Conservation (phyloP, 2,797 vertebrate genomes). For the Avahi laniger region DNA sequence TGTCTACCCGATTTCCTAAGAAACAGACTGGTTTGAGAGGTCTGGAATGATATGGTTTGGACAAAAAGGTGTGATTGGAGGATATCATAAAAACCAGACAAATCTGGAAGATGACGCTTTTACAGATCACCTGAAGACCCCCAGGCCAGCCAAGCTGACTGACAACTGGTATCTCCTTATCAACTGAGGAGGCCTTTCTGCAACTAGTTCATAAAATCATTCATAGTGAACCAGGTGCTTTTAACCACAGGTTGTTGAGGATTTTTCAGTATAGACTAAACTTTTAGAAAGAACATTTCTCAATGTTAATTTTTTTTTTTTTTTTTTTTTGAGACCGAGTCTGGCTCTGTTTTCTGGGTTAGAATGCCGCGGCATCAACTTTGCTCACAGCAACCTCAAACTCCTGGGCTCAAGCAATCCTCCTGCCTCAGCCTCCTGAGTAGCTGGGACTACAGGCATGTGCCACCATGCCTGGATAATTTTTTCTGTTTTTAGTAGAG, state of each 20-base stretch:
- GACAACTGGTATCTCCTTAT: background rate
- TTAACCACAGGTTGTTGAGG: background rate
- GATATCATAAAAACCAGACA: background rate
- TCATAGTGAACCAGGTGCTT: background rate
- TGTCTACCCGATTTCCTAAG: background rate
- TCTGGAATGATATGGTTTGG: constrained; percentile 5
- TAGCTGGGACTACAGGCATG: no score
- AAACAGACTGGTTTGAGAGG: background rate
- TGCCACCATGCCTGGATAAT: no score
- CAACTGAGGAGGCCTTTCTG: background rate
- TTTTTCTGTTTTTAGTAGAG: no score
- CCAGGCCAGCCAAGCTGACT: background rate
- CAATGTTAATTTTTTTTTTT: background rate
- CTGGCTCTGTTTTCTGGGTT: no score
- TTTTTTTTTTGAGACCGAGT: no score
- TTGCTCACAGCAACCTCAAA: no score
- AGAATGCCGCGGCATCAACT: no score
- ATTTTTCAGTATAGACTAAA: constrained; percentile 9
- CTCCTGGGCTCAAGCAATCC: no score
- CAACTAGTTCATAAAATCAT: background rate
- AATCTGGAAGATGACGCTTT: constrained; percentile 10
- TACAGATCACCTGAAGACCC: background rate
- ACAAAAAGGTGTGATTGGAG: background rate
- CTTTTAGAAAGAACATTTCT: constrained; percentile 26
- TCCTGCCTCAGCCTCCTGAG: no score